Conservation (phyloP, 2,113 vertebrate genomes). For the Okapia johnstoni region DNA sequence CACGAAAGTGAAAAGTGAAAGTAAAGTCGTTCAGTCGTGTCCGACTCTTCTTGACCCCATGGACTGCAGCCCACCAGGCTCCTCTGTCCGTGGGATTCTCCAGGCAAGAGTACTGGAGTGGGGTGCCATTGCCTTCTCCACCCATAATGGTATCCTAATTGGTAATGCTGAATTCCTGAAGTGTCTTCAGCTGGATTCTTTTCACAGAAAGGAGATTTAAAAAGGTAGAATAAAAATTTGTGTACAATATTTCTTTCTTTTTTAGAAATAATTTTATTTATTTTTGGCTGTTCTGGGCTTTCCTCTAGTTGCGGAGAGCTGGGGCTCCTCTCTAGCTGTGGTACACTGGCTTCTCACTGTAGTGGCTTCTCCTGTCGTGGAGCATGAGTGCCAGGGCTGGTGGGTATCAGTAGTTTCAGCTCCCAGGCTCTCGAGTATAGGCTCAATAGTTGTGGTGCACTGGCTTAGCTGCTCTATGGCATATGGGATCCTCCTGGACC, state of each 20-base stretch:
- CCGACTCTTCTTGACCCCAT: too few species aligned
- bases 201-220: neutral
- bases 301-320: neutral
- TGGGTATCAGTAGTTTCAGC: neutral
- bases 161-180: neutral
- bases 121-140: neutral
- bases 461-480: neutral
- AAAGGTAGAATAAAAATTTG: neutral
- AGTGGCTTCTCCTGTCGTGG: neutral
- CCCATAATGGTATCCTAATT: neutral
- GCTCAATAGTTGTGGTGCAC: neutral
- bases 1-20: too few species aligned
- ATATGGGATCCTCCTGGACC: neutral
- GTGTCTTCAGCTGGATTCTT: neutral
- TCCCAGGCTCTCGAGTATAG: neutral
- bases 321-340: neutral
- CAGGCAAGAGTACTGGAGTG: too few species aligned
- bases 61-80: too few species aligned
- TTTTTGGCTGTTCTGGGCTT: neutral
- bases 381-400: neutral
- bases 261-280: neutral
- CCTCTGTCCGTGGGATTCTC: too few species aligned
- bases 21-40: too few species aligned
- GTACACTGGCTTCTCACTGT: rapidly evolving
- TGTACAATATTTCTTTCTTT: neutral